Evolutionary conservation across 2,113 vertebrate species (phyloP), one percentile per base, ranked within the genome.

Genomic region (Crypturellus undulatus): DNA sequence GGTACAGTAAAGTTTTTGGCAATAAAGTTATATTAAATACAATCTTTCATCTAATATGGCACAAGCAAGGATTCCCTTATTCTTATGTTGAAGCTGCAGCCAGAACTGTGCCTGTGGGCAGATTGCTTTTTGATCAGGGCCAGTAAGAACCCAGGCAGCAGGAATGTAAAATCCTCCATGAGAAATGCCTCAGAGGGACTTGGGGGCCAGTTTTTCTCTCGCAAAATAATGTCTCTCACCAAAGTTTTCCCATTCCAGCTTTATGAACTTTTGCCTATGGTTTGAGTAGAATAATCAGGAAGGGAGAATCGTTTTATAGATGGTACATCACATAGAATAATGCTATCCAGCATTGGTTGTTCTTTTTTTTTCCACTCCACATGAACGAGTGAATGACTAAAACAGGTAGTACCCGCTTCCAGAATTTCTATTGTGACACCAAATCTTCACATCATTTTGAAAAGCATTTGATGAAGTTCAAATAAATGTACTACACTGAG

Each of bases 391-490:
- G 45, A 89, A 84, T 0, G 0, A 67, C 38, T 52, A 52, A 84
- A 91, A 84, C 9, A 34, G 9, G 59, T 16, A 11, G 43, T 56
- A 89, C 32, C 42, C 52, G 13, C 51, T 86, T 56, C 52, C 56
- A 52, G 34, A 42, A 60, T 70, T 95, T 92, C 63, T 72, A 24
- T 82, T 43, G 69, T 79, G n/a, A 82, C 34, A 87, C 22, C 78
- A 91, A 84, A 92, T 38, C 30, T 42, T 70, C 5, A 7, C 2
- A 2, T 5, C 38, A 36, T 59, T 89, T 81, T 43, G 67, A 92
- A 94, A 94, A 94, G 22, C n/a, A 38, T 43, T 24, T 92, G 67
- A 77, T 76, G 22, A 91, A 92, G 58, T 91, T 91, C 81, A 79
- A 28, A 7, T 36, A 83, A 91, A 64, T 87, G 77, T 51, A 77